Base-by-base conservation (phyloP, 2,888 invertebrate species). In the Cataglyphis rosenhaueri region DNA sequence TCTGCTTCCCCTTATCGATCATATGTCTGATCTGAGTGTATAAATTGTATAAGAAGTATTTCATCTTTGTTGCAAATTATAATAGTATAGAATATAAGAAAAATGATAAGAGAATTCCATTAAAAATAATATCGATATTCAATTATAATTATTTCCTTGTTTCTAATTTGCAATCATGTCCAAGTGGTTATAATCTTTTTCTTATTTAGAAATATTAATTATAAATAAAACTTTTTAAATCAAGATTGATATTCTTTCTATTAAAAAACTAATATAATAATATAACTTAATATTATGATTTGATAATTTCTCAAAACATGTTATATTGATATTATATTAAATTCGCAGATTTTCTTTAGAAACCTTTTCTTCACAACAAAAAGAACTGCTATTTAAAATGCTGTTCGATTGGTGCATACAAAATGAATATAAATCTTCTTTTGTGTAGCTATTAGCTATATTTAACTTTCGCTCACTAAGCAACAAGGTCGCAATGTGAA, bases 381-480 rank as follows among this genome's bases (percentile, higher is more conserved):
- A 81, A 81, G 4, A 64, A 65, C 44, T 52, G 8, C 52, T 52
- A 52, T 2, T n/a, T 52, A 52, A 52, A 52, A n/a, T 38, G n/a
- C n/a, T 66, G 18, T 55, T 57, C 10, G 57, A 5, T 10, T 48
- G 52, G 3, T 75, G 41, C 57, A 59, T 35, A 15, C 44, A 76
- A 82, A 57, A 29, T 21, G 35, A 59, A 59, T 52, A 82, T 59
- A 21, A 21, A 21, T 21, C 48, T 62, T 78, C 65, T 82, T 66
- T 82, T 82, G 48, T 78, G 35, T 5, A 57, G 44, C 48, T 74
- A 55, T 73, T 21, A 48, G 44, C 44, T 82, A 82, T 78, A 78
- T 82, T 78, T 78, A 82, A 82, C 79, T 35, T 65, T 76, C 65
- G 57, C 65, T 82, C 4, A 44, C 52, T 29, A 65, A 76, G 38